These are phyloP conservation scores for Bungarus multicinctus DNA, from an alignment of 2,113 vertebrate species.

Conservation along the genomic window DNA sequence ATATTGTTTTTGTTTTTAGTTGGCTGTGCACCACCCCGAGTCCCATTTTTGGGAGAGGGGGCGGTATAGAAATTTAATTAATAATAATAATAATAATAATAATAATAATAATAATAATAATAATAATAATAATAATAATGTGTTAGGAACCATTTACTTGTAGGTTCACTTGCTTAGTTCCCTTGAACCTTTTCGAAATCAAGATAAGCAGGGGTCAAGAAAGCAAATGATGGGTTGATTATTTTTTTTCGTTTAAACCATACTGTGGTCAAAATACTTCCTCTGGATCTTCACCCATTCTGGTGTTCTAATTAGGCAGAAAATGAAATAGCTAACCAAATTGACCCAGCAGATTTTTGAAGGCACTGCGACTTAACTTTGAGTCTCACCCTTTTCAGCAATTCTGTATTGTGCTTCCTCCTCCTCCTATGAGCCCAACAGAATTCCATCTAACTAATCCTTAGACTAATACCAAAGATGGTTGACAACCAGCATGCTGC, in stretches of 20 bases:
- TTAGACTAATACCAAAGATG: not conserved
- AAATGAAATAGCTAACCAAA: not conserved
- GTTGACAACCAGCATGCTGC: not conserved
- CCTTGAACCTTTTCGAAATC: not conserved
- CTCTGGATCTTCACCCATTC: not conserved
- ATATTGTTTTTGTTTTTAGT: no score
- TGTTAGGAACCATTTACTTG: not conserved
- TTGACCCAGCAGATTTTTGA: not conserved
- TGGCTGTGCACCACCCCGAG: no score
- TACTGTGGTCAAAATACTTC: not conserved
- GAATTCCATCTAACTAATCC: not conserved
- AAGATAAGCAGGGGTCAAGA: not conserved
- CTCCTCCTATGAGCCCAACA: not conserved
- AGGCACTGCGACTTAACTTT: not conserved
- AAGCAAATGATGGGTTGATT: not conserved
- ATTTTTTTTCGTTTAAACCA: not conserved
- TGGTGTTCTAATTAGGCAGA: not conserved
- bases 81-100: no score
- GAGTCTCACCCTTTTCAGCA: not conserved
- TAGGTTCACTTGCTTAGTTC: not conserved
- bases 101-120: no score
- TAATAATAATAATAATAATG: no score
- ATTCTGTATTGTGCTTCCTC: not conserved
- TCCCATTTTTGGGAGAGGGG: no score
- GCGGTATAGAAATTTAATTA: no score